Conservation (phyloP, 2,888 invertebrate genomes). For the Archaeoteleia sp. region DNA sequence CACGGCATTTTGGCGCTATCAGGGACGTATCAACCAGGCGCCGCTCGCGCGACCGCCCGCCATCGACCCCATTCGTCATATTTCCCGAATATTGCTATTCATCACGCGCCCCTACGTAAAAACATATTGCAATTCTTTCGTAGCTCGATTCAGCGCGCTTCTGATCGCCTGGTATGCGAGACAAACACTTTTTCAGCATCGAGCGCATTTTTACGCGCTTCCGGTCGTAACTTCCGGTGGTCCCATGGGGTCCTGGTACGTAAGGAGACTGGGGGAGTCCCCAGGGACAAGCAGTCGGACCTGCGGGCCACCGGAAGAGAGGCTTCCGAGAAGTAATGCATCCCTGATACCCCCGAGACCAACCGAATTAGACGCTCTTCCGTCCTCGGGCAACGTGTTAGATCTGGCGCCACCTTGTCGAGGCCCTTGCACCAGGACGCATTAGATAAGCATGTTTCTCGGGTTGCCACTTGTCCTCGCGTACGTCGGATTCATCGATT, state of each 20-base stretch:
- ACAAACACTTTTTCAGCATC: slow-evolving; percentile 62
- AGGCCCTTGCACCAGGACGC: background rate
- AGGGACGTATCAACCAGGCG: slow-evolving; percentile 65
- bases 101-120: slow-evolving; percentile 28
- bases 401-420: background rate
- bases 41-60: slow-evolving; percentile 8
- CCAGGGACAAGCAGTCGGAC: slow-evolving; percentile 60
- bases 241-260: slow-evolving; percentile 62
- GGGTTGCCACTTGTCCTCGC: background rate
- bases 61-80: slow-evolving; percentile 43
- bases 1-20: slow-evolving; percentile 71
- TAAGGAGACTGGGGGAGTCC: slow-evolving; percentile 67
- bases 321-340: slow-evolving; percentile 46
- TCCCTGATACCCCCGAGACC: slow-evolving; percentile 54
- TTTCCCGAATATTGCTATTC: slow-evolving; percentile 45
- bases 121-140: slow-evolving; percentile 26
- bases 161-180: slow-evolving; percentile 60
- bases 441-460: slow-evolving; percentile 25
- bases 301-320: slow-evolving; percentile 30
- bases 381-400: slow-evolving; percentile 15
- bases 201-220: slow-evolving; percentile 48
- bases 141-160: slow-evolving; percentile 3
- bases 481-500: no score
- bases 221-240: slow-evolving; percentile 37
- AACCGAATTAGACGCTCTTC: slow-evolving; percentile 51